Evolutionary conservation across 2,888 invertebrate genomes (phyloP).

Genomic region (Eupeodes latifasciatus): DNA sequence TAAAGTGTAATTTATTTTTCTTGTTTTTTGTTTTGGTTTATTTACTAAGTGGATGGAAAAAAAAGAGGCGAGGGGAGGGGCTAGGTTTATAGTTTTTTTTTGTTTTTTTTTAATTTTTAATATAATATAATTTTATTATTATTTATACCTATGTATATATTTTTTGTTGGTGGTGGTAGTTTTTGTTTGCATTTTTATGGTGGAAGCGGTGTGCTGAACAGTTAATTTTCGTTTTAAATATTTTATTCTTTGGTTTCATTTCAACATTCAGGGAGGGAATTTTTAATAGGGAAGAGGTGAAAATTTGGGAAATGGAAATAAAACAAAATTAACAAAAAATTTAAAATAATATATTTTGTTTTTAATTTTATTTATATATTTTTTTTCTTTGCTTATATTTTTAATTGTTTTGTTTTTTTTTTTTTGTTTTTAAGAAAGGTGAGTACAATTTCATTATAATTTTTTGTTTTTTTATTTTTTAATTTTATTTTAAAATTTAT

Average conservation of each 20-base stretch:
- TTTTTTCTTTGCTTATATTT: slow-evolving; percentile 61
- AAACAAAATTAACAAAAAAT: slow-evolving; percentile 42
- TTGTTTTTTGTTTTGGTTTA: slow-evolving; percentile 42
- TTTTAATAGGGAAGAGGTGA: neutral
- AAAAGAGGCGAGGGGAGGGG: slow-evolving; percentile 39
- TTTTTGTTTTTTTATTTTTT: slow-evolving; percentile 45
- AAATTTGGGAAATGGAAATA: slow-evolving; percentile 9
- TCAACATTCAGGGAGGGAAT: slow-evolving; percentile 15
- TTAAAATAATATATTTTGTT: slow-evolving; percentile 6
- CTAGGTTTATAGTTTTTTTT: slow-evolving; percentile 13
- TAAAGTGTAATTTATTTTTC: slow-evolving; percentile 73
- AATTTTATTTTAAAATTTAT: slow-evolving; percentile 48
- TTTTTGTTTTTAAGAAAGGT: slow-evolving; percentile 66
- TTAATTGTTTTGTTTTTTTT: slow-evolving; percentile 19
- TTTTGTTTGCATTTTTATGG: slow-evolving; percentile 61
- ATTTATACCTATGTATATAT: slow-evolving; percentile 70
- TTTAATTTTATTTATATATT: slow-evolving; percentile 48
- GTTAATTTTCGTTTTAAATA: slow-evolving; percentile 38
- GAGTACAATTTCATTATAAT: slow-evolving; percentile 74
- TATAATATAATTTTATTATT: slow-evolving; percentile 66
- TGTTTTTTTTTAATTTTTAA: slow-evolving; percentile 4
- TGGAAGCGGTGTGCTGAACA: slow-evolving; percentile 76
- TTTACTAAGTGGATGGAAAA: slow-evolving; percentile 67
- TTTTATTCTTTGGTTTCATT: slow-evolving; percentile 36
- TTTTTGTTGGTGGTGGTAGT: slow-evolving; percentile 65